Evolutionary conservation across 2,113 vertebrate genomes (phyloP), one percentile per base, ranked within the genome.

Genomic region (Puma concolor): DNA sequence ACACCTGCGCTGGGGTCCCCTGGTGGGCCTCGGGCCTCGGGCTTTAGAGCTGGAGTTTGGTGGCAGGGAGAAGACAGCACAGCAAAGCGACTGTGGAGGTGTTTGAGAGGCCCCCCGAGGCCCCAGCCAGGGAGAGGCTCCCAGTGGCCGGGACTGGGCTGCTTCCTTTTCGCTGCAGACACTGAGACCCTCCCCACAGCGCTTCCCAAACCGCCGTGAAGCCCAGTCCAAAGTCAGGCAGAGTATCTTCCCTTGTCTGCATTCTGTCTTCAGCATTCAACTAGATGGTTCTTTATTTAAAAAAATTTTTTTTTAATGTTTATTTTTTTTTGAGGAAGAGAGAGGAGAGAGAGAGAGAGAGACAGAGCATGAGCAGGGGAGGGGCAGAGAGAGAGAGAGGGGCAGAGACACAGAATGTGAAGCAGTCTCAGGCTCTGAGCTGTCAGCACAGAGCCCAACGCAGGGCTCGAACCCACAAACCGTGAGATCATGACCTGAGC

Each of bases 201-300:
- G 13, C 33, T 52, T 54, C 31, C 4, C 1, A 23, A 48, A 33
- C 25, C 0, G 2, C 36, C 38, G 5, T 4, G 52, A 54, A 16
- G 48, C 41, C 54, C 38, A 44, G 67, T 2, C 4, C 54, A 54
- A 31, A 31, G n/a, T 33, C 38, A 31, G n/a, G 33, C 38, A 0
- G 4, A 14, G 17, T 14, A 27, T 33, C 0, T 66, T 71, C 41
- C 41, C 29, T 63, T 25, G 11, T n/a, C 2, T 0, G 4, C 2
- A 4, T 16, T 29, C 44, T 5, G 1, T 27, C 41, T n/a, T 96
- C 27, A 52, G 23, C 48, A 48, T 38, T 44, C 12, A 66, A 23
- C 6, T 29, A 17, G 29, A 23, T 60, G 21, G 57, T 60, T 23
- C 57, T 60, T 60, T 60, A 23, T 60, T 60, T 1, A 44, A 44